Percentiles rank a stretch among this genome's conserved stretches.
Evolutionary conservation across 2,888 invertebrate genomes (phyloP).

Genomic region (Plebejus argus): DNA sequence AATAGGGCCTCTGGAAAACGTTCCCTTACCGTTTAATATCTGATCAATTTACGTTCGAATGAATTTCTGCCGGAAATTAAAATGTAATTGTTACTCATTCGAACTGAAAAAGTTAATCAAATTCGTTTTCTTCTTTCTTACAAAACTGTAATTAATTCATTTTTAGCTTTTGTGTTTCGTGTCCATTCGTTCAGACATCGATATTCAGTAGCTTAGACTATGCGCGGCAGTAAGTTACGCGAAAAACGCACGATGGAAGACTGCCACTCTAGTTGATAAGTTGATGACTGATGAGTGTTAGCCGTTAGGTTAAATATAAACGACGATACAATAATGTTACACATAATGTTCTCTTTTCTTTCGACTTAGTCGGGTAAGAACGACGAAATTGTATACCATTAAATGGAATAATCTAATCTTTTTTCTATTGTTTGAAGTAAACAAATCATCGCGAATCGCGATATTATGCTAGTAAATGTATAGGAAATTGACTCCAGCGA

Average conservation of each 20-base stretch:
- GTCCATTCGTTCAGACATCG: neutral
- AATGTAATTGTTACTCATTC: slow-evolving; percentile 13
- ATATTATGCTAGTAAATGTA: slow-evolving; percentile 6
- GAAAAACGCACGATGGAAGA: too few relatives aligned
- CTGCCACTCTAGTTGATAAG: too few relatives aligned
- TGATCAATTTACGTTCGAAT: slow-evolving; percentile 14
- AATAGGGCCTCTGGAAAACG: neutral
- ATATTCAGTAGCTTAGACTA: too few relatives aligned
- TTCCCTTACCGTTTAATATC: slow-evolving; percentile 5
- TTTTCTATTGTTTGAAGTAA: neutral
- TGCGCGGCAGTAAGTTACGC: too few relatives aligned
- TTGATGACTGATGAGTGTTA: too few relatives aligned
- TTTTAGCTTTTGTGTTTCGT: neutral
- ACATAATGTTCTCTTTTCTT: too few relatives aligned
- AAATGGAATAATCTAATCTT: neutral
- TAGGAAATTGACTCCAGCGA: slow-evolving; percentile 9
- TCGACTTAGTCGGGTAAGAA: too few relatives aligned
- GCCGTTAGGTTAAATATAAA: too few relatives aligned
- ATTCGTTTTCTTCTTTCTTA: neutral
- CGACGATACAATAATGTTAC: too few relatives aligned
- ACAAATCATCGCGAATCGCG: neutral
- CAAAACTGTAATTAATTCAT: neutral
- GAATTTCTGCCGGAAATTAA: slow-evolving; percentile 19
- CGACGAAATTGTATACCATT: neutral
- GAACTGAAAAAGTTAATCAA: slow-evolving; percentile 8